Evolutionary conservation across 2,888 invertebrate genomes (phyloP), one percentile per base, ranked within the genome.

Genomic region (Lasioglossum villosulum): DNA sequence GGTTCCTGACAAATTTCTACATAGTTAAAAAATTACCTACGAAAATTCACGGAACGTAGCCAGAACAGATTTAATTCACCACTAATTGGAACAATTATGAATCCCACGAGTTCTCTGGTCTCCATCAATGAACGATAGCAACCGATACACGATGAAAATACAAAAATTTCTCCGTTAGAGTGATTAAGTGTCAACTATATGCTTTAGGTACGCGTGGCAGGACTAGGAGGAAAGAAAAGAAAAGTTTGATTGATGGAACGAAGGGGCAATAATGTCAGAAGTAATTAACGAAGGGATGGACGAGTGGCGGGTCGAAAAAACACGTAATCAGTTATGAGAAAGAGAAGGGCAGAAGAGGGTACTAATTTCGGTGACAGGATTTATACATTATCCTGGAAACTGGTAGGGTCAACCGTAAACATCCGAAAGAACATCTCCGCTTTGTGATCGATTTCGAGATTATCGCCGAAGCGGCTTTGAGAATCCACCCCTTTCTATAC

Each of bases 211-310:
- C 27, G 71, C 45, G 39, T 42, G 30, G 42, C 56, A 83, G 63
- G 70, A 52, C 48, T 59, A 42, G n/a, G 59, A 72, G 74, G 23
- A 52, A 10, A 19, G 56, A 66, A 12, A 85, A 86, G 79, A 84
- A 84, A 81, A 82, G 83, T 88, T 89, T 90, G 89, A 89, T 87
- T 72, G 89, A 88, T 88, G 90, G 37, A 27, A 78, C 75, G 71
- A 48, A 75, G 74, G 78, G 80, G 83, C 82, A 86, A 90, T 86
- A 88, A 86, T 78, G 83, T 82, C 75, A 27, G 45, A 48, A 45
- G 88, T 80, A 89, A 90, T 90, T 89, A 89, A 83, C 74, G 82
- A 63, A 68, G 77, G 66, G 70, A 68, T 86, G 70, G 88, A 86
- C 86, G 80, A 78, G 84, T 76, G 88, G 12, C 74, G 66, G 73